These are phyloP conservation scores for Trachurus trachurus DNA, from an alignment of 2,797 vertebrate genomes.

Conservation along the genomic window DNA sequence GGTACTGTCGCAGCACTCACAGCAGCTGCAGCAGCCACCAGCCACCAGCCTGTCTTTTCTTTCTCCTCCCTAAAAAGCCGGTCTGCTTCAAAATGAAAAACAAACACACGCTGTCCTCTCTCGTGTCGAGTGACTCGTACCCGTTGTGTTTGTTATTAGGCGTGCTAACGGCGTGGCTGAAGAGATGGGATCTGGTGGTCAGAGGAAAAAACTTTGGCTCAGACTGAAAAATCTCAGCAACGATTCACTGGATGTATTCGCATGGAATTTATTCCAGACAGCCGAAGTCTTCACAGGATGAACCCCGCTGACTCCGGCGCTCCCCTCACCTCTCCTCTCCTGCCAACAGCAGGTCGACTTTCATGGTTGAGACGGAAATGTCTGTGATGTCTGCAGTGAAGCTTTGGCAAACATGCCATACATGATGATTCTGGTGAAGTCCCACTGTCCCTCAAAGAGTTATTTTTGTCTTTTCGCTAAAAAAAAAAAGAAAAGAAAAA, in stretches of 20 bases:
- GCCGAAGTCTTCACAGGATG: neutral
- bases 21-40: conserved; percentile 11
- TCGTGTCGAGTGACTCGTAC: neutral
- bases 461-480: too few relatives aligned
- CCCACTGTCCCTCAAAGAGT: too few relatives aligned
- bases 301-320: neutral
- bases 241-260: neutral
- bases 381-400: neutral
- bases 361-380: neutral
- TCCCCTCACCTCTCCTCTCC: neutral
- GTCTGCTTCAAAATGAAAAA: conserved; percentile 9
- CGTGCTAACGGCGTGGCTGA: too few relatives aligned
- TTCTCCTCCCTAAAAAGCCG: neutral
- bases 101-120: neutral
- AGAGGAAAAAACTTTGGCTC: neutral
- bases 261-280: too few relatives aligned
- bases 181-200: neutral
- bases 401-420: too few relatives aligned
- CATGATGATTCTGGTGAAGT: too few relatives aligned
- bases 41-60: conserved; percentile 11
- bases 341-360: neutral
- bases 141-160: neutral
- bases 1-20: conserved; percentile 10
- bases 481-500: too few relatives aligned
- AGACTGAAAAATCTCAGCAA: neutral